Conservation (phyloP, 1,140 invertebrate species). For the Lasioglossum albipes region DNA sequence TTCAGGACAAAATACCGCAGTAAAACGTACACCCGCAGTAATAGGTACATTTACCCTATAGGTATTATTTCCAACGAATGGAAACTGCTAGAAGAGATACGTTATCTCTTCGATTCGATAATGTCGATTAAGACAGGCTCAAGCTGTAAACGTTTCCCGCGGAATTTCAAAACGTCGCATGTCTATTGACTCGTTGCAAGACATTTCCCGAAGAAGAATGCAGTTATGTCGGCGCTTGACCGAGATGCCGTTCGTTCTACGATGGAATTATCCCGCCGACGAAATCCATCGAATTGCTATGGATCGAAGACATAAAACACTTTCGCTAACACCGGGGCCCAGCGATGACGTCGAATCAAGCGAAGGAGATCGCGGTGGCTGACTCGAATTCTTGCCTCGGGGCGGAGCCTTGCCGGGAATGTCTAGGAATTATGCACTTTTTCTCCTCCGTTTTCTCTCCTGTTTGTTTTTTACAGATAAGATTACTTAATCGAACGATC, state of each 20-base stretch:
- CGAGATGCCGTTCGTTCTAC: slow-evolving; percentile 18
- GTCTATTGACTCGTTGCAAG: not conserved
- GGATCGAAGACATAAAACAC: slow-evolving; percentile 24
- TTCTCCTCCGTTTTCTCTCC: not conserved
- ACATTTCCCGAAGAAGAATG: not conserved
- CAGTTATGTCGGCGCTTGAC: not conserved
- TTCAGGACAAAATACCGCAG: too few species aligned
- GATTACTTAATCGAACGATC: not conserved
- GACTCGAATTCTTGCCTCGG: not conserved
- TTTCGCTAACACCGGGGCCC: not conserved
- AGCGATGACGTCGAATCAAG: slow-evolving; percentile 2
- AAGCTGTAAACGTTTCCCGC: not conserved
- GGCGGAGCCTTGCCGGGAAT: not conserved
- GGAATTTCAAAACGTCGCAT: not conserved
- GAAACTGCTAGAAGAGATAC: too few species aligned
- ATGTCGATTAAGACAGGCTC: not conserved
- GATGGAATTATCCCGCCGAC: not conserved
- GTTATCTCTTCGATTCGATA: too few species aligned
- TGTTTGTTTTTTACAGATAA: not conserved
- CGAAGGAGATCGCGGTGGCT: not conserved
- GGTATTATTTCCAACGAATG: too few species aligned
- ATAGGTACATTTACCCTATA: too few species aligned
- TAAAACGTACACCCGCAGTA: too few species aligned
- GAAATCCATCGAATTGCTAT: not conserved
- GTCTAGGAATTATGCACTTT: not conserved